Percentiles rank a stretch among this genome's conserved stretches.
Evolutionary conservation across 2,888 invertebrate species (phyloP).

Genomic region (Acanthosepion esculentum): DNA sequence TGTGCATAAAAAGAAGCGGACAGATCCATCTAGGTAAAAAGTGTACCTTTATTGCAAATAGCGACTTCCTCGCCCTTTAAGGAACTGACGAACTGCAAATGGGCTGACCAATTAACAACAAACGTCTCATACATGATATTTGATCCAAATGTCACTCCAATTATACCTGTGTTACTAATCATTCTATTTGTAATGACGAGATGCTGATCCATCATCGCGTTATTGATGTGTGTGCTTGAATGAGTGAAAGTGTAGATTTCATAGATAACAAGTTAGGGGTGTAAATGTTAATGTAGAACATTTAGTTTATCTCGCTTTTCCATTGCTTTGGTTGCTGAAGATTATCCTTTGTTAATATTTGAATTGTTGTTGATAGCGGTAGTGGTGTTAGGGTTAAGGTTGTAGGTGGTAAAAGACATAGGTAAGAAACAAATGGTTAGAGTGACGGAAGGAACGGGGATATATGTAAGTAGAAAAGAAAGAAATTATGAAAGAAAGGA

Average conservation of each 20-base stretch:
- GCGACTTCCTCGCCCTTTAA: not conserved
- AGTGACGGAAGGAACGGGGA: not conserved
- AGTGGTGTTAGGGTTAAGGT: not conserved
- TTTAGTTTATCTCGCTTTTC: not conserved
- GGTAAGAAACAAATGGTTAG: not conserved
- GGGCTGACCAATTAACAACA: not conserved
- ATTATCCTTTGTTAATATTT: not conserved
- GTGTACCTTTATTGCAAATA: not conserved
- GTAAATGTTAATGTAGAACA: not conserved
- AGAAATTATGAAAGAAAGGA: not conserved
- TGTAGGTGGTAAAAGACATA: not conserved
- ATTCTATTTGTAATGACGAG: not conserved
- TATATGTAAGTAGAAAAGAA: not conserved
- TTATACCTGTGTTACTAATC: not conserved
- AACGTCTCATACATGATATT: not conserved
- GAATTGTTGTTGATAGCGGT: not conserved
- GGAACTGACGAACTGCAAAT: not conserved
- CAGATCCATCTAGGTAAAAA: not conserved
- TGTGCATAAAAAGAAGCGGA: not conserved
- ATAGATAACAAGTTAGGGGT: not conserved
- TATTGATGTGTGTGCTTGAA: not conserved
- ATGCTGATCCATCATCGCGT: not conserved
- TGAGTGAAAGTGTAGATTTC: not conserved
- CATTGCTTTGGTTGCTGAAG: not conserved
- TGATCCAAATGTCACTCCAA: constrained; percentile 7